These are phyloP conservation scores for Benitochromis conjunctus DNA, from an alignment of 2,113 vertebrate species.

Conservation along the genomic window DNA sequence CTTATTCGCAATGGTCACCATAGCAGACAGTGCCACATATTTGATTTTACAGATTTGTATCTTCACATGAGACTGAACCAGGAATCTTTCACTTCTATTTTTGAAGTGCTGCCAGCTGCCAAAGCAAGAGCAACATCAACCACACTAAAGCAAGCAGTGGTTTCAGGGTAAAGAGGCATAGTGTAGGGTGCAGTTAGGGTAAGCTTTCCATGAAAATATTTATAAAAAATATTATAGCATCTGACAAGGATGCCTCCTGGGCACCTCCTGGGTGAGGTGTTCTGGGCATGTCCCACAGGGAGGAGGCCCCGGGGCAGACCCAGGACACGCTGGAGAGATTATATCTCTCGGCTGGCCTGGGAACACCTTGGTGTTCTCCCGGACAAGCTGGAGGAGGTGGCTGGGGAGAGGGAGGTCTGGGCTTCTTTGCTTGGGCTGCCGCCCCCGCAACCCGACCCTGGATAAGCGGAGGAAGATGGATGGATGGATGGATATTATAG, in stretches of 20 bases:
- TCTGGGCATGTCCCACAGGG: no score
- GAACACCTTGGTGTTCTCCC: no score
- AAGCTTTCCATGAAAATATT: neutral
- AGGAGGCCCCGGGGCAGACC: no score
- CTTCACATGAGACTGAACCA: fast-evolving
- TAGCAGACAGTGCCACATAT: neutral
- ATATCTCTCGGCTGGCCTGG: no score
- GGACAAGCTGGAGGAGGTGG: no score
- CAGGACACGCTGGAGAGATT: no score
- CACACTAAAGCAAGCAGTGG: neutral
- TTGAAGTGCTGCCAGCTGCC: neutral
- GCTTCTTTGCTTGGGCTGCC: no score
- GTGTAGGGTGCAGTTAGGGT: neutral
- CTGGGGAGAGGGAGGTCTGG: no score
- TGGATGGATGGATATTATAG: neutral
- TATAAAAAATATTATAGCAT: fast-evolving
- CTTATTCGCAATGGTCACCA: fast-evolving
- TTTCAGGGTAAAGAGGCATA: neutral
- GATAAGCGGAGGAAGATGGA: no score
- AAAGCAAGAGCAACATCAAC: neutral
- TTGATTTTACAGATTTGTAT: neutral
- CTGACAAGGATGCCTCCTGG: no score
- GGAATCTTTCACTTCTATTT: neutral
- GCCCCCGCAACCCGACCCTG: no score
- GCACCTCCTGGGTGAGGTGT: no score